These are phyloP conservation scores for Cheiracanthium punctorium DNA, from an alignment of 2,888 invertebrate species.

Conservation along the genomic window DNA sequence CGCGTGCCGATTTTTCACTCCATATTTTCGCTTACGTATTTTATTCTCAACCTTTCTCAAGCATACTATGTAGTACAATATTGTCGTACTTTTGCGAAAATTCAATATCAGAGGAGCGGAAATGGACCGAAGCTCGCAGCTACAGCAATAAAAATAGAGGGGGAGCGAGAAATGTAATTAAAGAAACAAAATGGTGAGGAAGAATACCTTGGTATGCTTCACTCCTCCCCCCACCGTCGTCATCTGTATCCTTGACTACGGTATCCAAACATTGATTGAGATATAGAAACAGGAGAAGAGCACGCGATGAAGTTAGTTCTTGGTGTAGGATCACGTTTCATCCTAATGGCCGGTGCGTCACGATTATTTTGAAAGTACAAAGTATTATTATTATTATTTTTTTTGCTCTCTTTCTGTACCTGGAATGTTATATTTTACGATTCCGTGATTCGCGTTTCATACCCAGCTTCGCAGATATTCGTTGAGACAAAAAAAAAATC, in stretches of 20 bases:
- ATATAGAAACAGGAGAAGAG: conserved; percentile 2
- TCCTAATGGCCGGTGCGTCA: conserved; percentile 34
- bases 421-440: background rate
- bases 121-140: too few species aligned
- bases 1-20: too few species aligned
- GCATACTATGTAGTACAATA: too few species aligned
- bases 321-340: conserved; percentile 26
- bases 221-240: background rate
- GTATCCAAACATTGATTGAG: conserved; percentile 37
- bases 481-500: too few species aligned
- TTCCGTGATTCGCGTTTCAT: background rate
- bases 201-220: background rate
- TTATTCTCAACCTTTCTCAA: too few species aligned
- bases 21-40: too few species aligned
- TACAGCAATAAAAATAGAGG: too few species aligned
- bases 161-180: too few species aligned
- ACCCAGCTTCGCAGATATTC: background rate
- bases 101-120: too few species aligned
- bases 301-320: conserved; percentile 14
- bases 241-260: conserved; percentile 24
- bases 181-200: too few species aligned
- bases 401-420: background rate
- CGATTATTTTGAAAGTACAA: conserved; percentile 22
- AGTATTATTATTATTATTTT: background rate
- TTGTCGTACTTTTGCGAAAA: too few species aligned